Evolutionary conservation across 2,797 vertebrate genomes (phyloP).

Genomic region (Rallus crepitans): DNA sequence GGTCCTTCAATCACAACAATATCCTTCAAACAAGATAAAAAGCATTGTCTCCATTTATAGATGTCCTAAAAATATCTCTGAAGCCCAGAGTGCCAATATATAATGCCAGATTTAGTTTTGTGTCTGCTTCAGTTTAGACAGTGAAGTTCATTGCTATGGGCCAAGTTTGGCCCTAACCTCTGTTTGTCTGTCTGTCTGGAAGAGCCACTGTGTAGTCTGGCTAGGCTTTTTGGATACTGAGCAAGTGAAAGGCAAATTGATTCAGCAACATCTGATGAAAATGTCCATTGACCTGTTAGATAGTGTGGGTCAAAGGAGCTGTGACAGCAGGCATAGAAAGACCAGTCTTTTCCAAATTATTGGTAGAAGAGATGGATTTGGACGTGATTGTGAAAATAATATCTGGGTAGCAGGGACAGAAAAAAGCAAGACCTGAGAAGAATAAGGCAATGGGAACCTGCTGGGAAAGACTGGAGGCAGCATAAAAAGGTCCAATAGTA

Average conservation of each 20-base stretch:
- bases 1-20: neutral
- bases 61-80: neutral
- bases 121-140: neutral
- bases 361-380: neutral
- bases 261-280: neutral
- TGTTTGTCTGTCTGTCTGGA: neutral
- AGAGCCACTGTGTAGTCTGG: neutral
- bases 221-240: neutral
- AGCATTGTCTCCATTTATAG: neutral
- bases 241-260: neutral
- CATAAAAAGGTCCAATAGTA: neutral
- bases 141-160: neutral
- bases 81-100: neutral
- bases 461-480: neutral
- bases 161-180: neutral
- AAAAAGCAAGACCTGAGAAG: neutral
- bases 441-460: neutral
- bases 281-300: rapidly evolving
- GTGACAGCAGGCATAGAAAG: neutral
- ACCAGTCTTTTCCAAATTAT: neutral
- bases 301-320: neutral
- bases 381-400: neutral
- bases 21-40: neutral
- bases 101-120: neutral
- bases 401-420: neutral